Base-by-base conservation (phyloP, 2,797 vertebrate genomes). In the Calcarius lapponicus region DNA sequence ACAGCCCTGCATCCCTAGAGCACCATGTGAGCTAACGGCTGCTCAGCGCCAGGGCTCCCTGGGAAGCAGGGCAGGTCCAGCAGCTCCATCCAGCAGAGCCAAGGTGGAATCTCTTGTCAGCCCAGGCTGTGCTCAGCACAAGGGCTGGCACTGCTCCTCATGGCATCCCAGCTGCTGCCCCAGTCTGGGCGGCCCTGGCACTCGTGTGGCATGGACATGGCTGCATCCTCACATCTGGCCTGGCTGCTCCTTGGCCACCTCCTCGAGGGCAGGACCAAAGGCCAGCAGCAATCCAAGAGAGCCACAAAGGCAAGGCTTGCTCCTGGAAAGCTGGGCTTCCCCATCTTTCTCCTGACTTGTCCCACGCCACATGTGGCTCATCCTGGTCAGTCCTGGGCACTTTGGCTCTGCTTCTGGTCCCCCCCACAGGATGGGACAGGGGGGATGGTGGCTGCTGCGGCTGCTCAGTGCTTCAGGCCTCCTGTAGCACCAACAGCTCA, bases 301-400 rank as follows among this genome's bases (percentile, higher is more conserved):
- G 67, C 26, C 61, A 56, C 1, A 1, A 72, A 72, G 57, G 25
- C 61, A 51, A 71, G 31, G 53, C 72, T 82, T 78, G 24, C n/a
- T 67, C 72, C 42, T 67, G 66, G 9, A 81, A 74, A 25, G 40
- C n/a, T 10, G 2, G 21, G 19, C 58, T 62, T 53, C 32, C 38
- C 25, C 24, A 22, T 38, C 42, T 75, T 70, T 79, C 67, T 88
- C 60, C 64, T 65, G 71, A 17, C 34, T 64, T 53, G 32, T 53
- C 32, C 34, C 45, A 31, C 36, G 51, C 24, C 0, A 1, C 1
- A 0, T 1, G 7, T 65, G 58, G 42, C 15, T 81, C 9, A 0
- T 65, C 19, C 47, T 72, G 54, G 11, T 38, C 57, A 11, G 16
- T 53, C 50, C 51, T 62, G 62, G 54, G 54, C 74, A 76, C 47